These are phyloP conservation scores for Caenorhabditis japonica DNA, from an alignment of 2,888 invertebrate genomes.

Conservation along the genomic window DNA sequence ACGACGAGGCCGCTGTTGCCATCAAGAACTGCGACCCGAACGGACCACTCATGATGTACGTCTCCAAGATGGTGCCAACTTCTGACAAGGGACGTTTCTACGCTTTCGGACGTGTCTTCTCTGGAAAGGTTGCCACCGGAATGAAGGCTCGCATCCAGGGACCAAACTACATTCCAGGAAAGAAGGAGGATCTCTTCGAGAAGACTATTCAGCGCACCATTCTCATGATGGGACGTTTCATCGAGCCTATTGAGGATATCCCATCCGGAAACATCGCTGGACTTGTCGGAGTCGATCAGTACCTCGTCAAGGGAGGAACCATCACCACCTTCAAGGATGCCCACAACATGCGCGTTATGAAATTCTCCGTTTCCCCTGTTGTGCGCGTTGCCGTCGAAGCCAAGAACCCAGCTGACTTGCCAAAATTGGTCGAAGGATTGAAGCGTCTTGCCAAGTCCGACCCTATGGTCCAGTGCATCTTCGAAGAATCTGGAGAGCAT, in stretches of 20 bases:
- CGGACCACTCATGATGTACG: conserved; percentile 99
- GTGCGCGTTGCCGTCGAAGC: conserved; percentile 99
- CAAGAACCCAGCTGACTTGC: conserved; percentile 97
- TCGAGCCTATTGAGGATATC: conserved; percentile 99
- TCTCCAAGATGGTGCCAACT: conserved; percentile 99
- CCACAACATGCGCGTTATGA: conserved; percentile 99
- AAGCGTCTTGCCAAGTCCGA: conserved; percentile 99
- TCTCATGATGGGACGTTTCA: conserved; percentile 99
- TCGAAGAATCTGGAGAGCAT: conserved; percentile 85
- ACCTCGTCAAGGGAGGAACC: conserved; percentile 98
- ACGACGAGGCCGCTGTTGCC: conserved; percentile 90
- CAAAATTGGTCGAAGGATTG: conserved; percentile 90
- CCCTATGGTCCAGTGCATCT: conserved; percentile 99
- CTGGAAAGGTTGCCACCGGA: conserved; percentile 84
- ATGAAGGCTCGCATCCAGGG: conserved; percentile 94
- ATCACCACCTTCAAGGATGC: conserved; percentile 99
- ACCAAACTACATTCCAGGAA: conserved; percentile 96
- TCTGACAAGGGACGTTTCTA: conserved; percentile 99
- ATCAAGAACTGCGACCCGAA: conserved; percentile 91
- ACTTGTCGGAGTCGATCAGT: conserved; percentile 99
- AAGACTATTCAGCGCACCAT: conserved; percentile 99
- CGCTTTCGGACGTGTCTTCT: conserved; percentile 99
- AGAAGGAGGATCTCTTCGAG: conserved; percentile 98
- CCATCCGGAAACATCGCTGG: conserved; percentile 99
- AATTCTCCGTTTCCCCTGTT: conserved; percentile 99